Conservation (phyloP, 2,888 invertebrate genomes). For the Apodemia duryi region DNA sequence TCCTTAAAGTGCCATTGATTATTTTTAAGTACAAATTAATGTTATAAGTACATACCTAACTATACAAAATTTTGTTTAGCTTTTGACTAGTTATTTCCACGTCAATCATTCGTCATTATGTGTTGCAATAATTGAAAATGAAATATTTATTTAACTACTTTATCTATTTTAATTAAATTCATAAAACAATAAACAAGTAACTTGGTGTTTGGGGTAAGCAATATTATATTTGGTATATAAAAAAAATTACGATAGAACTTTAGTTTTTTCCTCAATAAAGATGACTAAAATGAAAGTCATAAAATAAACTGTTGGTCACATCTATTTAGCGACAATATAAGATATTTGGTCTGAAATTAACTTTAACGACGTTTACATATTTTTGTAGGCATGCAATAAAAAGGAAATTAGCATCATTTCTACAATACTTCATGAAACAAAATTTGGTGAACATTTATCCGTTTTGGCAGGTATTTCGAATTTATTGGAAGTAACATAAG, state of each 20-base stretch:
- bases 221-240: background rate
- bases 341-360: no score
- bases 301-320: background rate
- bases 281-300: background rate
- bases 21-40: constrained; percentile 2
- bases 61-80: background rate
- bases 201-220: constrained; percentile 5
- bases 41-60: background rate
- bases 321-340: background rate
- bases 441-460: no score
- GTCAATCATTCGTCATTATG: no score
- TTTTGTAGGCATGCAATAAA: no score
- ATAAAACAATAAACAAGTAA: constrained; percentile 1
- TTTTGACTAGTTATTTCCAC: background rate
- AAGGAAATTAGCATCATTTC: no score
- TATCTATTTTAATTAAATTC: no score
- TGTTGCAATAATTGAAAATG: background rate
- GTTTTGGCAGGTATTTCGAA: no score
- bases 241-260: background rate
- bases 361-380: background rate
- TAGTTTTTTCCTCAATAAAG: constrained; percentile 2
- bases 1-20: constrained; percentile 1
- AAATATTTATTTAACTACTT: no score
- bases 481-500: no score
- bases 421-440: no score